These are phyloP conservation scores for Torymus aiolomorphi DNA, from an alignment of 2,888 invertebrate genomes.

Conservation along the genomic window DNA sequence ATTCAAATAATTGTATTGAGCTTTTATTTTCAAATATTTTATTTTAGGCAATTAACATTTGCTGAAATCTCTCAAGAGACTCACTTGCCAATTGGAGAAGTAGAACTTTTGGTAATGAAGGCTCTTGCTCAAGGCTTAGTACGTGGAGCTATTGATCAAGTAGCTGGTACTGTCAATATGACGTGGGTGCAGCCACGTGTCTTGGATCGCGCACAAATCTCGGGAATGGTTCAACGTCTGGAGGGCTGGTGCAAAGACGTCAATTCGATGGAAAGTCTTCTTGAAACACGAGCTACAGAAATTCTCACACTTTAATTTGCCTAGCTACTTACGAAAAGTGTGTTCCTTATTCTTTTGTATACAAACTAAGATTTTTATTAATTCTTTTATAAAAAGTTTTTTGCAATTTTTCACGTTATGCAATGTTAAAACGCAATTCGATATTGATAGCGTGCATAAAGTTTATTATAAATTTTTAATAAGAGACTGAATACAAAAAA, in stretches of 20 bases:
- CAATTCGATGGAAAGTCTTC: conserved; percentile 82
- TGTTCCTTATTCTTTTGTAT: conserved; percentile 52
- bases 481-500: conserved; percentile 14
- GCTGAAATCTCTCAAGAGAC: conserved; percentile 92
- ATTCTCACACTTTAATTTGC: conserved; percentile 82
- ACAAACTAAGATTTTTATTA: conserved; percentile 36
- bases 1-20: conserved; percentile 11
- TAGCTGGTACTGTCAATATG: conserved; percentile 84
- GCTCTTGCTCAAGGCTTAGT: conserved; percentile 96
- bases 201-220: conserved; percentile 82
- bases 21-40: conserved; percentile 22
- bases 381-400: conserved; percentile 19
- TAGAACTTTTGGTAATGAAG: conserved; percentile 98
- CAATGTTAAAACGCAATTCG: neutral
- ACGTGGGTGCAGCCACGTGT: conserved; percentile 92
- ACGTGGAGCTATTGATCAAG: conserved; percentile 96
- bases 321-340: conserved; percentile 46
- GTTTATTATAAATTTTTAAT: conserved; percentile 1
- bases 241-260: conserved; percentile 87
- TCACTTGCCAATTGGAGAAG: conserved; percentile 88
- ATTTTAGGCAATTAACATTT: conserved; percentile 86
- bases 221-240: conserved; percentile 83
- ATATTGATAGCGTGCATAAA: conserved; percentile 28
- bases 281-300: conserved; percentile 86
- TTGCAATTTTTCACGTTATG: neutral